Base-by-base conservation (phyloP, 2,888 invertebrate genomes). In the Microdon myrmicae region DNA sequence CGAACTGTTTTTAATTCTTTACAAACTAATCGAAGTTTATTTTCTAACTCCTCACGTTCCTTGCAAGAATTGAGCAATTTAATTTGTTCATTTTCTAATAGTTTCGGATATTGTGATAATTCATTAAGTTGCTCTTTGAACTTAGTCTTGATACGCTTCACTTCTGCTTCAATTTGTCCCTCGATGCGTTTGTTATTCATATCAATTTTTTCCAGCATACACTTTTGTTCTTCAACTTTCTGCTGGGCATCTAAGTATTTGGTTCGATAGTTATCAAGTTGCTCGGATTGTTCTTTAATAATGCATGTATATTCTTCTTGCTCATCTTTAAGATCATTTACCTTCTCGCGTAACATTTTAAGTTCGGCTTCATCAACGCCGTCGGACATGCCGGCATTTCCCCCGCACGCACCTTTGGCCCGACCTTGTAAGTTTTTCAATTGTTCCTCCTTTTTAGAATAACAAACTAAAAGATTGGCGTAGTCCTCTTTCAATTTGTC, bases 111-210 rank as follows among this genome's bases (percentile, higher is more conserved):
- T 28, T 79, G 77, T 0, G 77, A 70, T 9, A 79, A 47, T 56
- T 79, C 79, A 44, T 72, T 73, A 5, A 79, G 68, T 55, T 79
- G 78, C 56, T 79, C 77, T 44, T 79, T 78, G 32, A 79, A 79
- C 38, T 78, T 79, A 8, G 71, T 70, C 9, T 79, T 79, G 17
- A 79, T 79, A 29, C 76, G 73, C 44, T 76, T 75, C 2, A 79
- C 71, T 69, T 79, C 79, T 0, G 71, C 70, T 44, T 79, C 79
- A 20, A 79, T 76, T 68, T 79, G 79, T 39, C 73, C 74, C 38
- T 79, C 79, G 13, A 79, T 78, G 12, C 75, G 73, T 51, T 76
- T 75, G 47, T 79, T 79, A 45, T 75, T 78, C 72, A 75, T 72
- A 28, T 76, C 76, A 0, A 78, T 71, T 45, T 77, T 78, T 13